Conservation (phyloP, 2,888 invertebrate genomes). For the Macrosiphum euphorbiae region DNA sequence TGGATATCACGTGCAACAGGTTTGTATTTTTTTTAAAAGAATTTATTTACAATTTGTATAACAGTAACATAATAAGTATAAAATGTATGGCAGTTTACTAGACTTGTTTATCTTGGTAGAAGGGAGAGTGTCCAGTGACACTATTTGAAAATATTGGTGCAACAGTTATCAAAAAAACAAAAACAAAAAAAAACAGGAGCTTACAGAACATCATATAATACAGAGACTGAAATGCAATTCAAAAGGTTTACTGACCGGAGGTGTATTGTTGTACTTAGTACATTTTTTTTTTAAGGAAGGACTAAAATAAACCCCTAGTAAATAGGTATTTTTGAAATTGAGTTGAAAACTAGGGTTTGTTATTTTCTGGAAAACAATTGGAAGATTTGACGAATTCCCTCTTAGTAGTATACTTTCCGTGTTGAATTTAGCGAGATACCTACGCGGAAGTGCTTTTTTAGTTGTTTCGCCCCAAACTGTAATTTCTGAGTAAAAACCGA, state of each 20-base stretch:
- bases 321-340: background rate
- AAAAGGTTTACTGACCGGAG: background rate
- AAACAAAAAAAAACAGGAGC: background rate
- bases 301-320: background rate
- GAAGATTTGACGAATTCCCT: background rate
- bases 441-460: background rate
- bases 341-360: background rate
- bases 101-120: too few relatives aligned
- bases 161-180: too few relatives aligned
- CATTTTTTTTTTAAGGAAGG: background rate
- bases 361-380: background rate
- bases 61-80: too few relatives aligned
- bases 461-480: background rate
- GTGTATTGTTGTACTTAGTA: background rate
- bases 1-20: too few relatives aligned
- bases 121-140: too few relatives aligned
- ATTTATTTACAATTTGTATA: too few relatives aligned
- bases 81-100: too few relatives aligned
- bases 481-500: background rate
- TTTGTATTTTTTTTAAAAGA: too few relatives aligned
- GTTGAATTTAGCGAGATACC: background rate
- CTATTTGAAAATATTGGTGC: too few relatives aligned
- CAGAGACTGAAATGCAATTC: background rate
- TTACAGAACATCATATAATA: background rate
- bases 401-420: background rate